A percentile compares a stretch with the other conserved stretches of the same genome.
Conservation (phyloP, 2,113 vertebrate genomes). For the Neofelis nebulosa region DNA sequence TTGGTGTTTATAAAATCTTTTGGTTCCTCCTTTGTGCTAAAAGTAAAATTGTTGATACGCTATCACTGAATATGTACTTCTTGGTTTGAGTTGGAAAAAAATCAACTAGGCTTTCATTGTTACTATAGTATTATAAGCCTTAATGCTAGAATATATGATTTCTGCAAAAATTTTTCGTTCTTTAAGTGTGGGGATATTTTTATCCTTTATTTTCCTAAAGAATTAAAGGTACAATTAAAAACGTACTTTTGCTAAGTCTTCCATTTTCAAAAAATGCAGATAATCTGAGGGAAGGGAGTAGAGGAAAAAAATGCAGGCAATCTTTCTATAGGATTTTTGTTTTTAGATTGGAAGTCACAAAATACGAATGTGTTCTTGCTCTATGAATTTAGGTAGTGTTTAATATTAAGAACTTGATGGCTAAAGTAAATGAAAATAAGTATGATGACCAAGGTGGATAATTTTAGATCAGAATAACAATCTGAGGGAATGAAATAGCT, state of each 20-base stretch:
- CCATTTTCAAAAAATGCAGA: background rate
- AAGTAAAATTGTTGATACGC: background rate
- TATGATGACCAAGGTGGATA: background rate
- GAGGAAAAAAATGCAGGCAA: background rate
- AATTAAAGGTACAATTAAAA: conserved; percentile 19
- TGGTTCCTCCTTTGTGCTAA: background rate
- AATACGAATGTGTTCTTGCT: conserved; percentile 10
- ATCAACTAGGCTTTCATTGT: background rate
- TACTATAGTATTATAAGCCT: background rate
- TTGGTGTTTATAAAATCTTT: conserved; percentile 20
- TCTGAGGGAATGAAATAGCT: background rate
- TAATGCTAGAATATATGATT: conserved; percentile 19
- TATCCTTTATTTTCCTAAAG: conserved; percentile 27
- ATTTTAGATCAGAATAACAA: conserved; percentile 22
- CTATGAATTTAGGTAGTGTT: background rate
- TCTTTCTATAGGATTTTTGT: background rate
- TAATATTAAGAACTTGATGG: background rate
- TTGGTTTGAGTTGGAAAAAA: conserved; percentile 31
- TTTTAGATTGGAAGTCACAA: conserved; percentile 42
- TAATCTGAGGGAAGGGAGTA: background rate
- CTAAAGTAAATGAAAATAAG: conserved; percentile 15
- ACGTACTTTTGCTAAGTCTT: background rate
- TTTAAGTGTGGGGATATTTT: background rate
- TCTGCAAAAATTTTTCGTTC: background rate
- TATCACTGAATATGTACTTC: background rate